Percentiles rank a stretch among this genome's conserved stretches.
Conservation (phyloP, 2,797 vertebrate species). For the Cirrhinus mrigala region DNA sequence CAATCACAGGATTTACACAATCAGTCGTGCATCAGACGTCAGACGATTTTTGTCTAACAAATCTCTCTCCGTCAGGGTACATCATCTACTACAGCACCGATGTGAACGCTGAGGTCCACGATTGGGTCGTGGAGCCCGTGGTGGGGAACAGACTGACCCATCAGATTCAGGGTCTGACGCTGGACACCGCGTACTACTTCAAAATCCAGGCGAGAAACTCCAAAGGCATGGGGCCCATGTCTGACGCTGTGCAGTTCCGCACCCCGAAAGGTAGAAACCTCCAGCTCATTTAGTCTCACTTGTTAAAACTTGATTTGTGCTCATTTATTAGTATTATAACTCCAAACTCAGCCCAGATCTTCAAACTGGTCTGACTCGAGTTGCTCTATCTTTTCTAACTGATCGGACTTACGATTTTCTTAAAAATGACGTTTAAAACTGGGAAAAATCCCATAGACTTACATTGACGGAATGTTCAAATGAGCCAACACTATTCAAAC, state of each 20-base stretch:
- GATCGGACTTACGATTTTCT: no score
- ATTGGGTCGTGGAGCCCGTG: slow-evolving; percentile 98
- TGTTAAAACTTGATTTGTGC: slow-evolving; percentile 60
- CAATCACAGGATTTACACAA: neutral
- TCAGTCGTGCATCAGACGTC: neutral
- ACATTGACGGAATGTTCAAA: no score
- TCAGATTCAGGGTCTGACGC: slow-evolving; percentile 96
- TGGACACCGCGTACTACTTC: slow-evolving; percentile 97
- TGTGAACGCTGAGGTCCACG: slow-evolving; percentile 93
- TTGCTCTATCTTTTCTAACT: no score
- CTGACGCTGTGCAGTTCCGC: slow-evolving; percentile 93
- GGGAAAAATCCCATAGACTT: no score
- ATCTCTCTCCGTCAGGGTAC: slow-evolving; percentile 81
- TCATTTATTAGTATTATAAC: no score
- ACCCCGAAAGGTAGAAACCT: slow-evolving; percentile 90
- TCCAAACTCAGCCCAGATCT: no score
- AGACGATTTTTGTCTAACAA: no score
- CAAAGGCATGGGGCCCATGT: slow-evolving; percentile 98
- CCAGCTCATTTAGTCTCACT: neutral
- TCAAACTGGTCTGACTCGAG: no score
- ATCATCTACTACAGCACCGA: slow-evolving; percentile 99
- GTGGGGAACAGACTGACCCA: slow-evolving; percentile 96
- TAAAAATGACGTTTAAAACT: no score
- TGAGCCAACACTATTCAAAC: no score
- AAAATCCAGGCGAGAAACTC: slow-evolving; percentile 99